Evolutionary conservation across 2,888 invertebrate genomes (phyloP).

Genomic region (Brenthis hecate): DNA sequence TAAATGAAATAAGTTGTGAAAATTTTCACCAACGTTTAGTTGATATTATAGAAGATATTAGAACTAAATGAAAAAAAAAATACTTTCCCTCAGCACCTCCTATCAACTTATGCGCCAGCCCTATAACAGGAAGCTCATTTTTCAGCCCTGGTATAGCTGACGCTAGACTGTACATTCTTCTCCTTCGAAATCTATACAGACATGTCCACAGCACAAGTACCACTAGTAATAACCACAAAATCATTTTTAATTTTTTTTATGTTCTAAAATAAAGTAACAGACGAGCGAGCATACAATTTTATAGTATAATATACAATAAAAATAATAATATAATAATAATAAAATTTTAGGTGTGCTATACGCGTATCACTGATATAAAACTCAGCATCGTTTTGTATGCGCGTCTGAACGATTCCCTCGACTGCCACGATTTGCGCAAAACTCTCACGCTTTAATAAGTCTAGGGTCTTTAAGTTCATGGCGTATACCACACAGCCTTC

Average conservation of each 20-base stretch:
- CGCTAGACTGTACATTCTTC: conserved; percentile 60
- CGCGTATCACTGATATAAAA: conserved; percentile 35
- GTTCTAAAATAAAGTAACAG: conserved; percentile 9
- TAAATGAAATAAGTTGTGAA: too few species aligned
- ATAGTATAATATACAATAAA: too few species aligned
- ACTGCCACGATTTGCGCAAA: conserved; percentile 43
- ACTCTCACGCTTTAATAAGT: conserved; percentile 43
- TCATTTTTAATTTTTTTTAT: neutral
- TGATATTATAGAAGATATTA: too few species aligned
- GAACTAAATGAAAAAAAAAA: neutral
- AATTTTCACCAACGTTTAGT: too few species aligned
- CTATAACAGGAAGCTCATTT: conserved; percentile 54
- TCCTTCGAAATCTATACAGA: conserved; percentile 54
- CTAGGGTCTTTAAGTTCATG: conserved; percentile 56
- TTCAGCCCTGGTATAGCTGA: conserved; percentile 46
- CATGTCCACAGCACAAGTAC: conserved; percentile 49
- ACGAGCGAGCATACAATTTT: conserved; percentile 17
- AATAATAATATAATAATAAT: too few species aligned
- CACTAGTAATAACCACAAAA: conserved; percentile 22
- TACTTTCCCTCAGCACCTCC: conserved; percentile 61
- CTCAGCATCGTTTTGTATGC: conserved; percentile 41
- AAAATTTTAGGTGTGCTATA: conserved; percentile 6
- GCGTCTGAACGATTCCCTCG: conserved; percentile 44
- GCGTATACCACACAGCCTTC: conserved; percentile 46
- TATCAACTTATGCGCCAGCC: conserved; percentile 52